Conservation (phyloP, 2,113 vertebrate species). For the Buteo buteo region DNA sequence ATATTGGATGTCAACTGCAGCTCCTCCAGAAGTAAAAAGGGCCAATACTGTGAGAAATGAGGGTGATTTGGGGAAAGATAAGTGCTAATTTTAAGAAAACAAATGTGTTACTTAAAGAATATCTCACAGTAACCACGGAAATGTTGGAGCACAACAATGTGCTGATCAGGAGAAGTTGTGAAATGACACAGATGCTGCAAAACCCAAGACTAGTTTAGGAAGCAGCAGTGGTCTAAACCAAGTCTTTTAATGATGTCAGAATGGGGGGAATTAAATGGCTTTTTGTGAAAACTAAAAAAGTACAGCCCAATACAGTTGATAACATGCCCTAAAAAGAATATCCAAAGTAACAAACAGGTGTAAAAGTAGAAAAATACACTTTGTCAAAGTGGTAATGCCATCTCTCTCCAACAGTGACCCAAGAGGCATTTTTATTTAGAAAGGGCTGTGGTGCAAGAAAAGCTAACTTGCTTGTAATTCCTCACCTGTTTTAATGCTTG, state of each 20-base stretch:
- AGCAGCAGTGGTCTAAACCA: not conserved
- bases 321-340: not conserved
- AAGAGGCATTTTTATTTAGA: not conserved
- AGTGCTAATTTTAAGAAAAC: not conserved
- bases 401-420: not conserved
- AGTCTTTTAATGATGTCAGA: not conserved
- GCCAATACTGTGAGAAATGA: not conserved
- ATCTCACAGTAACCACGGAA: not conserved
- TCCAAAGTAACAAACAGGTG: not conserved
- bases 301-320: not conserved
- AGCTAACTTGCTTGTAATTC: not conserved
- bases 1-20: not conserved
- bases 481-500: not conserved
- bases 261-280: not conserved
- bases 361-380: not conserved
- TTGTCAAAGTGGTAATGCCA: not conserved
- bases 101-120: not conserved
- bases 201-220: not conserved
- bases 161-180: not conserved
- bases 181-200: not conserved
- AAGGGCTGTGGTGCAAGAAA: not conserved
- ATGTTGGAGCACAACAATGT: rapidly evolving
- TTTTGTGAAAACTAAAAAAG: not conserved
- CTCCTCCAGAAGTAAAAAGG: not conserved
- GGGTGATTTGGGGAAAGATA: not conserved